Percentiles rank a stretch among this genome's conserved stretches.
Evolutionary conservation across 2,113 vertebrate genomes (phyloP).

Genomic region (Procavia capensis): DNA sequence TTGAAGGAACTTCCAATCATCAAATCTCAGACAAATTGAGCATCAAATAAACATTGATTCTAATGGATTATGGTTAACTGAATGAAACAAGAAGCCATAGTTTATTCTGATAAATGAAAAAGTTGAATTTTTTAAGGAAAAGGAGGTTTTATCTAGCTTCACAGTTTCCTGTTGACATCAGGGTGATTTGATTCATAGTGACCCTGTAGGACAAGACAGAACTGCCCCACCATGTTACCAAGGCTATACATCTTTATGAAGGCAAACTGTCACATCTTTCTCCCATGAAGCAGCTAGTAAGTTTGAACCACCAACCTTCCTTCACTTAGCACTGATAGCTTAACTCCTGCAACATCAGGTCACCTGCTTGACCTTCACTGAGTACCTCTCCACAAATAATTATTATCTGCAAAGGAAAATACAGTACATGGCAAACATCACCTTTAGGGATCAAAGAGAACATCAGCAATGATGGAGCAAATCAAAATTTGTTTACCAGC

Average conservation of each 20-base stretch:
- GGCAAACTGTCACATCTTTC: not conserved
- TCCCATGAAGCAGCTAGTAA: not conserved
- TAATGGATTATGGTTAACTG: not conserved
- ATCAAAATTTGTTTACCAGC: not conserved
- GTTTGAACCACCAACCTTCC: not conserved
- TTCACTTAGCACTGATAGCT: not conserved
- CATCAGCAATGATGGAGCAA: not conserved
- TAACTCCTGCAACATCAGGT: not conserved
- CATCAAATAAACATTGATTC: not conserved
- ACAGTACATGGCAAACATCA: not conserved
- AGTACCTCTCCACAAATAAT: not conserved
- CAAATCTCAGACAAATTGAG: not conserved
- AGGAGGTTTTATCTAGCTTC: not conserved
- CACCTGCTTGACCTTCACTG: not conserved
- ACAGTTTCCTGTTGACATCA: not conserved
- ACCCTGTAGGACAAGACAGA: not conserved
- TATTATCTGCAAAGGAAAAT: not conserved
- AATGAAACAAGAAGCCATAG: not conserved
- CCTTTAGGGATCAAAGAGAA: not conserved
- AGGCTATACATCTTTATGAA: not conserved
- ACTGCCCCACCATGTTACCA: not conserved
- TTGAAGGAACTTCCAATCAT: not conserved
- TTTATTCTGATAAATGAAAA: not conserved
- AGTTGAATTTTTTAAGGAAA: not conserved
- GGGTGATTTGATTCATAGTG: not conserved